Percentiles rank a stretch among this genome's conserved stretches.
These are phyloP conservation scores for Steromphala cineraria DNA, from an alignment of 2,888 invertebrate species.

Conservation along the genomic window DNA sequence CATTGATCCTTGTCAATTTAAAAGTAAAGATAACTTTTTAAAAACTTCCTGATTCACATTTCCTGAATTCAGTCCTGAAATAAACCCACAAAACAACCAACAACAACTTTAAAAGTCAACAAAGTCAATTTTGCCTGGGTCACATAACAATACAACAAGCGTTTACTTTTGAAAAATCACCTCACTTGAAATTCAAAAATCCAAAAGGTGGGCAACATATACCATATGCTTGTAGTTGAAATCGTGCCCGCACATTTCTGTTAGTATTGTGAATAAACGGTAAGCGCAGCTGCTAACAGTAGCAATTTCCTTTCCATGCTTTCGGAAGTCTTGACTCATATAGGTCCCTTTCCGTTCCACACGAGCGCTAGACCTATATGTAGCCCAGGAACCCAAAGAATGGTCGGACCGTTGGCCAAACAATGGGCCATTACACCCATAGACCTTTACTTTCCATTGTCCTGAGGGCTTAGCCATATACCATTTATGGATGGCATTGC, in stretches of 20 bases:
- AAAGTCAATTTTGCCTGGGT: not conserved
- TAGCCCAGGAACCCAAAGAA: not conserved
- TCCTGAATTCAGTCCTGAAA: not conserved
- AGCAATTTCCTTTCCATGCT: constrained; percentile 14
- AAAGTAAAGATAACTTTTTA: too few species aligned
- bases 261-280: not conserved
- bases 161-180: not conserved
- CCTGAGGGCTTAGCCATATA: not conserved
- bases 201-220: not conserved
- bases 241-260: not conserved
- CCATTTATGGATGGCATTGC: not conserved
- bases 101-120: too few species aligned
- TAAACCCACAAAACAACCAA: too few species aligned
- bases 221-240: not conserved
- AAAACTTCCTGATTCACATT: too few species aligned
- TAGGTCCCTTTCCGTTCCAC: not conserved
- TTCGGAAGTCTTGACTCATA: not conserved
- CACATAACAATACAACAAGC: not conserved
- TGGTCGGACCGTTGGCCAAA: not conserved
- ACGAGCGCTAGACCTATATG: not conserved
- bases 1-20: too few species aligned
- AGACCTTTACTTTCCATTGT: constrained; percentile 14
- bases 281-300: constrained; percentile 5
- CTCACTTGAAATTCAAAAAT: not conserved
- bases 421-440: constrained; percentile 11